Conservation (phyloP, 2,113 vertebrate genomes). For the Ceyx margarethae region DNA sequence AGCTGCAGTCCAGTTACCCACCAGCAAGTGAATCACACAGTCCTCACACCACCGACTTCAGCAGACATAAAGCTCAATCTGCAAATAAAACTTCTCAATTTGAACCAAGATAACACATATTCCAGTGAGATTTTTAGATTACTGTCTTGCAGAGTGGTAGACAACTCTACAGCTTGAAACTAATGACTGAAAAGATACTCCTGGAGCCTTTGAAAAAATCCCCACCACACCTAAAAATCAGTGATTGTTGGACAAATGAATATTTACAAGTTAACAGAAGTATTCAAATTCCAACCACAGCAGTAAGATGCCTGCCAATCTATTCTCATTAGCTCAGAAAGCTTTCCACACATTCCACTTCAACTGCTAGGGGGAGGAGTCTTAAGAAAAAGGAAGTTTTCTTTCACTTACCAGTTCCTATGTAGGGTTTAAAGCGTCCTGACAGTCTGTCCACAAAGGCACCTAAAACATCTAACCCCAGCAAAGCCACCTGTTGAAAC, state of each 20-base stretch:
- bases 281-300: background rate
- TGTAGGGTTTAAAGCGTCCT: slow-evolving; percentile 88
- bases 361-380: background rate
- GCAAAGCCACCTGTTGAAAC: slow-evolving; percentile 84
- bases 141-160: background rate
- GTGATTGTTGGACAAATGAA: background rate
- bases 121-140: background rate
- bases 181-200: background rate
- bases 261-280: background rate
- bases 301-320: background rate
- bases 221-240: background rate
- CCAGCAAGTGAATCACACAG: background rate
- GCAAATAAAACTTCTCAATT: background rate
- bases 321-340: background rate
- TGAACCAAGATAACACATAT: background rate
- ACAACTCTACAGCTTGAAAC: background rate
- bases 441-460: slow-evolving; percentile 87
- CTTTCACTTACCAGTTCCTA: slow-evolving; percentile 85
- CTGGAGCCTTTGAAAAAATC: background rate
- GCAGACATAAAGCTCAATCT: background rate
- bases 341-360: background rate
- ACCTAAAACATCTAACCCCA: slow-evolving; percentile 90
- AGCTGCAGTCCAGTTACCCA: background rate
- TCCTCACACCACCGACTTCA: background rate
- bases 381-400: background rate